A percentile compares a stretch with the other conserved stretches of the same genome.
Conservation (phyloP, 2,888 invertebrate species). For the Palloptera scutellata region DNA sequence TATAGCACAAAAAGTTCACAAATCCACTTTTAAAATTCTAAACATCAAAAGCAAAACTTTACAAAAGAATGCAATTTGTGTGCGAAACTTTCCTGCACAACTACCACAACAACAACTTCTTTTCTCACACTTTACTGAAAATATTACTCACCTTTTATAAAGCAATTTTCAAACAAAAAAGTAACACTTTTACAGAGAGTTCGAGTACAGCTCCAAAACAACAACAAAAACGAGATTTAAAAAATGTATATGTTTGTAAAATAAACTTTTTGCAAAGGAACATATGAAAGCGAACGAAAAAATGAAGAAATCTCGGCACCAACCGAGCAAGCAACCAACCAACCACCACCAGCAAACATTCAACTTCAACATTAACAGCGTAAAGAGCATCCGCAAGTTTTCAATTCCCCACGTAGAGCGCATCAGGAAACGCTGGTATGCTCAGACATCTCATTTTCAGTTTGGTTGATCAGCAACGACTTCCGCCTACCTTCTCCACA, state of each 20-base stretch:
- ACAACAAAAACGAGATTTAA: conserved; percentile 1
- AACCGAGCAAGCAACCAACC: not conserved
- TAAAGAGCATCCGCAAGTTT: not conserved
- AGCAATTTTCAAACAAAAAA: conserved; percentile 9
- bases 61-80: not conserved
- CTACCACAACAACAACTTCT: not conserved
- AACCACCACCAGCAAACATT: conserved; percentile 8
- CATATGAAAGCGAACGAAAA: not conserved
- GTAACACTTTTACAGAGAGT: conserved; percentile 11
- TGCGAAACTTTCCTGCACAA: too few species aligned
- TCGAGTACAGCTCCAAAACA: conserved; percentile 14
- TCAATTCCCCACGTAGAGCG: not conserved
- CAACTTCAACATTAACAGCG: not conserved
- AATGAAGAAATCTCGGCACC: not conserved
- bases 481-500: not conserved
- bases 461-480: not conserved
- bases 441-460: conserved; percentile 8
- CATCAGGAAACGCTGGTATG: conserved; percentile 1
- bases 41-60: not conserved
- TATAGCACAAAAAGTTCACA: not conserved
- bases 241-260: not conserved
- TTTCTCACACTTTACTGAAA: not conserved
- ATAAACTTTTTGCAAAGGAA: not conserved
- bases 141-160: conserved; percentile 15
- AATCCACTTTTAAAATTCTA: not conserved